Conservation (phyloP, 2,113 vertebrate genomes). For the Amphilophus citrinellus region DNA sequence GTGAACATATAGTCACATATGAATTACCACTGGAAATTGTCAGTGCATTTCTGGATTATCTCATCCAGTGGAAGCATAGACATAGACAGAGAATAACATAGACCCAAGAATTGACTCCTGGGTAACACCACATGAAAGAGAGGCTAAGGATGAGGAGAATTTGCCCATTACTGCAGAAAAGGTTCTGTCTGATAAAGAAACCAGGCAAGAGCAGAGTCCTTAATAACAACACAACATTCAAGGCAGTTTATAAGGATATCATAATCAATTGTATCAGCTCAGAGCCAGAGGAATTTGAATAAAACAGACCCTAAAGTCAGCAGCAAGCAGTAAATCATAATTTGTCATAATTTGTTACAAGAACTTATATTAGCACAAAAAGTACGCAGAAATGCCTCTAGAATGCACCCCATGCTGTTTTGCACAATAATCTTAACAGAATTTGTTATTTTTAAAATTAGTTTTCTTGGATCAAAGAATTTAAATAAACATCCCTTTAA, state of each 20-base stretch:
- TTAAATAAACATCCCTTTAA: neutral
- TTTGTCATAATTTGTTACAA: neutral
- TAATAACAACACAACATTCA: too few species aligned
- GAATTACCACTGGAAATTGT: neutral
- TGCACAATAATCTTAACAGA: neutral
- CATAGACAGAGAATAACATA: neutral
- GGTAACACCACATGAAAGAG: neutral
- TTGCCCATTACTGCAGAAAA: neutral
- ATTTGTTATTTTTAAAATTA: neutral
- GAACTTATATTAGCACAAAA: neutral
- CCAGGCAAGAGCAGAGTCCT: too few species aligned
- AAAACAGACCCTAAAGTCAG: too few species aligned
- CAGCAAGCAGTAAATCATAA: neutral
- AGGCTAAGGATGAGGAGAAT: neutral
- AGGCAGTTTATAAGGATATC: too few species aligned
- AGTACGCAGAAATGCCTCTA: neutral
- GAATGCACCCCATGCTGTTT: neutral
- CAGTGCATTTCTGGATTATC: too few species aligned
- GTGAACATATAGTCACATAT: rapidly evolving
- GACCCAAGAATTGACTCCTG: neutral
- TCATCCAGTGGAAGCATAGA: rapidly evolving
- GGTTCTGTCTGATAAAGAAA: neutral
- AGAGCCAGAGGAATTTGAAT: too few species aligned
- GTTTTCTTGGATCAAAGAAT: neutral
- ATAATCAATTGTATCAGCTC: too few species aligned